phyloP scores from a whole-genome alignment of 2,888 invertebrate genomes.

The Chydorus sphaericus region DNA sequence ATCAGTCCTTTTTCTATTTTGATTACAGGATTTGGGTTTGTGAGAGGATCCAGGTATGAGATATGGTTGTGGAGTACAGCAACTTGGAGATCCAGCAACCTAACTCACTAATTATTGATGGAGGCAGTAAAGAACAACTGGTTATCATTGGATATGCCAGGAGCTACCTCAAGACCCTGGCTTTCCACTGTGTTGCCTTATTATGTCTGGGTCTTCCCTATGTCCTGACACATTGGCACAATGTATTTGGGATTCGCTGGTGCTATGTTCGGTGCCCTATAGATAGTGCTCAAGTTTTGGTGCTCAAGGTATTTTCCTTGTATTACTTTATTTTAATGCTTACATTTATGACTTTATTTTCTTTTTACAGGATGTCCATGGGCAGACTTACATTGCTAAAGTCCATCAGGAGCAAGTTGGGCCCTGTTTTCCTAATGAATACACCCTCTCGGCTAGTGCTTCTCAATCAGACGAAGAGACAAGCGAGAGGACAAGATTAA shows the following conservation, averaged over 20 bases:
- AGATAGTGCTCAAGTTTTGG: constrained; percentile 38
- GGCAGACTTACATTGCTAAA: constrained; percentile 19
- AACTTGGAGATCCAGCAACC: background rate
- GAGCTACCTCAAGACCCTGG: constrained; percentile 31
- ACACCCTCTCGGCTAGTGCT: background rate
- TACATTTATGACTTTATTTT: too few relatives aligned
- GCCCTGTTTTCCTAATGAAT: constrained; percentile 9
- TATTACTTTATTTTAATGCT: background rate
- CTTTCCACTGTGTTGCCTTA: constrained; percentile 38
- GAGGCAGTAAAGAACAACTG: constrained; percentile 6
- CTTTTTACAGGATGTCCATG: constrained; percentile 18
- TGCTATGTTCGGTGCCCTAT: constrained; percentile 42
- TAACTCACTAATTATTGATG: background rate
- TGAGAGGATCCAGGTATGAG: too few relatives aligned
- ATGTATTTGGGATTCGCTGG: constrained; percentile 35
- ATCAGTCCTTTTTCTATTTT: too few relatives aligned
- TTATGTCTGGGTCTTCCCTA: constrained; percentile 41
- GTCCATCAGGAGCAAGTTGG: constrained; percentile 14
- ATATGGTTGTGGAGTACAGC: background rate
- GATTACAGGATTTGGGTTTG: too few relatives aligned
- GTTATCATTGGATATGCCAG: constrained; percentile 33
- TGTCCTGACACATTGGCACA: constrained; percentile 40
- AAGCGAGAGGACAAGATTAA: background rate
- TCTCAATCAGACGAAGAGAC: background rate
- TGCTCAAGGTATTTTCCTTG: constrained; percentile 32